Evolutionary conservation across 1,140 invertebrate species (phyloP).

Genomic region (Euborellia annulipes): DNA sequence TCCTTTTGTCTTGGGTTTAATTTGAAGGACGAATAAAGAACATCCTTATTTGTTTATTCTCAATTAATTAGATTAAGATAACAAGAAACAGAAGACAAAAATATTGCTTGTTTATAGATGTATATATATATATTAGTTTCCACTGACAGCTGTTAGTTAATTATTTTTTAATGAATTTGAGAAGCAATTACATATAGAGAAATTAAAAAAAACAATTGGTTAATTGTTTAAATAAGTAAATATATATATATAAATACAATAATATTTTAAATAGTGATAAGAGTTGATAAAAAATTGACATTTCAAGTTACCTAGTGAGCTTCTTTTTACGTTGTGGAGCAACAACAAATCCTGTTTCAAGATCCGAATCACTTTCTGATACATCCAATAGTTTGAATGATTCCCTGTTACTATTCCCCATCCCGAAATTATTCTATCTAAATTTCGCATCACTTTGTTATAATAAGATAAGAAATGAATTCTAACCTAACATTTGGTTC

Average conservation of each 20-base stretch:
- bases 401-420: conserved; percentile 38
- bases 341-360: conserved; percentile 39
- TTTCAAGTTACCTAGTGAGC: conserved; percentile 31
- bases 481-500: no score
- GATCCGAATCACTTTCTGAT: conserved; percentile 35
- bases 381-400: conserved; percentile 42
- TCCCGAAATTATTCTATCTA: no score
- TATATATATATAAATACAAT: not conserved
- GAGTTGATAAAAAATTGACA: not conserved
- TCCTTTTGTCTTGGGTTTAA: no score
- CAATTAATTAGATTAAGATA: not conserved
- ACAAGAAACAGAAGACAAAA: not conserved
- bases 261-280: no score
- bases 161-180: not conserved
- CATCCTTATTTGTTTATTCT: not conserved
- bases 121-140: not conserved
- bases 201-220: not conserved
- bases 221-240: not conserved
- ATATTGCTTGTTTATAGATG: not conserved
- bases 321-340: conserved; percentile 37
- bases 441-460: no score
- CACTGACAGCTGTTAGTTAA: not conserved
- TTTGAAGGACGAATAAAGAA: no score
- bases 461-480: no score
- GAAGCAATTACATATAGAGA: not conserved